phyloP scores from a whole-genome alignment of 1,140 invertebrate genomes.

The Antheraea mylitta region DNA sequence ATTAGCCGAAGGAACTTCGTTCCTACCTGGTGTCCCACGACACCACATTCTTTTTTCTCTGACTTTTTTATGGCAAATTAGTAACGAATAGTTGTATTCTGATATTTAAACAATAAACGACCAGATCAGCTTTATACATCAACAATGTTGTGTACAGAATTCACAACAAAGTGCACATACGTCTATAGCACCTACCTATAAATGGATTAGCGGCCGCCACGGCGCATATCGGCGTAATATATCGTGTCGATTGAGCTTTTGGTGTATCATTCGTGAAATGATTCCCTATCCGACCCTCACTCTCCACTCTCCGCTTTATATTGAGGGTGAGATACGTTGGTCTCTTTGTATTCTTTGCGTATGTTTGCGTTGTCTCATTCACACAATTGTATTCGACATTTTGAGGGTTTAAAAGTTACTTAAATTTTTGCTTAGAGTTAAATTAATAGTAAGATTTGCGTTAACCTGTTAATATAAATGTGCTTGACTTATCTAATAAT shows the following conservation, averaged over 20 bases:
- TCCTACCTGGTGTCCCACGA: too few species aligned
- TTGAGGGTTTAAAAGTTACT: too few species aligned
- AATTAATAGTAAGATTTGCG: too few species aligned
- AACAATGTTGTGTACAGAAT: not conserved
- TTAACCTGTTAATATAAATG: too few species aligned
- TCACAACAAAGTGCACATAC: slow-evolving; percentile 13
- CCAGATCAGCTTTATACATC: not conserved
- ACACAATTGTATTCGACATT: not conserved
- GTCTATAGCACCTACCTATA: slow-evolving; percentile 47
- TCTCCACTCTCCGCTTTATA: slow-evolving; percentile 18
- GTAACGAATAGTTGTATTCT: too few species aligned
- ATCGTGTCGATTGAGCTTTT: slow-evolving; percentile 72
- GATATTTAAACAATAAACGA: not conserved
- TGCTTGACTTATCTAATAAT: too few species aligned
- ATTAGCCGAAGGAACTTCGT: too few species aligned
- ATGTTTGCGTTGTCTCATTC: slow-evolving; percentile 23
- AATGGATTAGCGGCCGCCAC: slow-evolving; percentile 61
- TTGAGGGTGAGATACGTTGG: slow-evolving; percentile 31
- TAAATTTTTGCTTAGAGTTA: too few species aligned
- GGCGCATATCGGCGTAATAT: slow-evolving; percentile 57
- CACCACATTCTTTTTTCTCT: too few species aligned
- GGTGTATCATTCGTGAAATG: slow-evolving; percentile 67
- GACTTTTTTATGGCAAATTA: too few species aligned
- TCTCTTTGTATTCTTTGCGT: slow-evolving; percentile 43
- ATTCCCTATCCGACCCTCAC: slow-evolving; percentile 32